Evolutionary conservation across 2,888 invertebrate genomes (phyloP), one percentile per base, ranked within the genome.

Genomic region (Cheilosia soror): DNA sequence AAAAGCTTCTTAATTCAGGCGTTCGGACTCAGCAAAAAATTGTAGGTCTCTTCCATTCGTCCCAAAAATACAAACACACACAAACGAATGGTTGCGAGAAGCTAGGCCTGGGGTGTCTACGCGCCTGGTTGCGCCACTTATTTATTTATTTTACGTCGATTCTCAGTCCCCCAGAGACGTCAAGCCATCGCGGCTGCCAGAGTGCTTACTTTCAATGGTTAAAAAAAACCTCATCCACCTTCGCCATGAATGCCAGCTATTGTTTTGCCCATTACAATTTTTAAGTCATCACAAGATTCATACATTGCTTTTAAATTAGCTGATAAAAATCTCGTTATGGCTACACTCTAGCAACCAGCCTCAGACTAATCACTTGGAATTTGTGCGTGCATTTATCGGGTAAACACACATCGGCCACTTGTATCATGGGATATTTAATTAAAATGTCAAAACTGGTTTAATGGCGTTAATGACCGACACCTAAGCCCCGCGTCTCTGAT

Each of bases 391-490:
- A 78, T 68, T 78, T 72, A 49, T 62, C 72, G 62, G 40, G 33
- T n/a, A 65, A 31, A 55, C 66, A 55, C 58, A 76, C 49, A 37
- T 40, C 37, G 15, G 7, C 15, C 40, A 20, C 15, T 44, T 51
- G 31, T 27, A 62, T 63, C 77, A 81, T 71, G 78, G 58, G 83
- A 78, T 79, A 88, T 91, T 91, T 92, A 92, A 92, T 92, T 92
- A 92, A 92, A 91, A 91, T 92, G 92, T 92, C 91, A 91, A 90
- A 92, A 91, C 91, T 90, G 91, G 91, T 92, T 92, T 92, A 92
- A 92, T 91, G 89, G 91, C 91, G 90, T 90, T 91, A 92, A 92
- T 92, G 91, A 91, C 90, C 89, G 90, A 91, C 91, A 91, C 90
- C 88, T 89, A 69, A 66, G 29, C 63, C 40, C 47, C 63, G 47